Evolutionary conservation across 2,888 invertebrate species (phyloP), one percentile per base, ranked within the genome.

Genomic region (Eristalis pertinax): DNA sequence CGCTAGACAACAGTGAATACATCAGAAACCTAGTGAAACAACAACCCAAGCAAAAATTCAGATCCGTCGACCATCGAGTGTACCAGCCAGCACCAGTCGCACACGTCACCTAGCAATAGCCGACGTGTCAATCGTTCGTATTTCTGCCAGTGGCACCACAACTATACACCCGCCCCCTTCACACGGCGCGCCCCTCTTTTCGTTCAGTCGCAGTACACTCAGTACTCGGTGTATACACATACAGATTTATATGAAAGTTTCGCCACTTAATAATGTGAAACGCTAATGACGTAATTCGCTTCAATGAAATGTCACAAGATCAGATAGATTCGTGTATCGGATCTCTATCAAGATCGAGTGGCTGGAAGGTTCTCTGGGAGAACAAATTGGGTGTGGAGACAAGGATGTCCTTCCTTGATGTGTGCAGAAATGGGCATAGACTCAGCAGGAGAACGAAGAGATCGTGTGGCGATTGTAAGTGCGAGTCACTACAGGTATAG

Each of bases 251-350:
- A 73, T 43, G 63, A 50, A 43, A 73, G 63, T 73, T 73, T 73
- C 63, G 8, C 73, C 63, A 63, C 62, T 73, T 73, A 63, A 63
- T 63, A 62, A 29, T 73, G 63, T 43, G 63, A 73, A 73, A 73
- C 63, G 19, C 43, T 43, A 32, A 73, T 73, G 73, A 73, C 73
- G 73, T 73, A 73, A 63, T 63, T 43, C 10, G 41, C 32, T 63
- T 73, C 15, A 26, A 63, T 73, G 43, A 63, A 73, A 32, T 73
- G 63, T 63, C 63, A 73, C 63, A 41, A 73, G 73, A 73, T 73
- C 63, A 32, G 13, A 32, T 4, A 73, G 26, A 22, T 63, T 50
- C n/a, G n/a, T n/a, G 50, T 43, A 50, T 63, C 43, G 63, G n/a
- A 41, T 26, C 29, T 29, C 29, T 32, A 63, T 41, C 26, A 41